Percentiles rank a stretch among this genome's conserved stretches.
These are phyloP conservation scores for Acrocephalus arundinaceus DNA, from an alignment of 2,113 vertebrate species.

Conservation along the genomic window DNA sequence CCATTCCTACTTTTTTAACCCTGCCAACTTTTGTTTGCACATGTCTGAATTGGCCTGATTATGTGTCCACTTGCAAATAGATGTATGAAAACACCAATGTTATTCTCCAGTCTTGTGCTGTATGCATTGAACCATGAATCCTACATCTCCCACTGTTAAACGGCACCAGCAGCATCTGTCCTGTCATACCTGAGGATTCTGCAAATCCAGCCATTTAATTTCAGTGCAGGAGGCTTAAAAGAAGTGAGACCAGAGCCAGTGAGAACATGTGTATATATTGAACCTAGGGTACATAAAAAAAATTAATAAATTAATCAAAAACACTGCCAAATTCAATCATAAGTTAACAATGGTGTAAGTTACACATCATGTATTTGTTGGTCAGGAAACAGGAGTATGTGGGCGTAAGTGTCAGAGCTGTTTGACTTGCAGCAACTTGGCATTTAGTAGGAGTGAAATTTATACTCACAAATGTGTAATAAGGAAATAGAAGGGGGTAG, in stretches of 20 bases:
- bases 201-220: background rate
- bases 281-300: background rate
- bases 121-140: background rate
- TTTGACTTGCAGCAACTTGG: slow-evolving; percentile 4
- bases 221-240: background rate
- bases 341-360: background rate
- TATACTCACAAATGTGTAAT: background rate
- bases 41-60: background rate
- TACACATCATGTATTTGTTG: background rate
- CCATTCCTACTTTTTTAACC: background rate
- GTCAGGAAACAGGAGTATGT: slow-evolving; percentile 38
- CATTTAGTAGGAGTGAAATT: slow-evolving; percentile 18
- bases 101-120: accelerated
- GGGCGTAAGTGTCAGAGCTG: slow-evolving; percentile 40
- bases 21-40: accelerated
- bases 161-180: background rate
- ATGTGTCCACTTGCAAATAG: background rate
- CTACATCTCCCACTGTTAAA: accelerated
- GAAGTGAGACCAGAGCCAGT: background rate
- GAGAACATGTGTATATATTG: background rate
- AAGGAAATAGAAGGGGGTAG: background rate
- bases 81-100: background rate
- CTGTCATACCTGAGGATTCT: background rate
- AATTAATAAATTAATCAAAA: background rate
- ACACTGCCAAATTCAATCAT: background rate